phyloP scores from a whole-genome alignment of 2,888 invertebrate genomes.

The Ferdinandea cuprea region DNA sequence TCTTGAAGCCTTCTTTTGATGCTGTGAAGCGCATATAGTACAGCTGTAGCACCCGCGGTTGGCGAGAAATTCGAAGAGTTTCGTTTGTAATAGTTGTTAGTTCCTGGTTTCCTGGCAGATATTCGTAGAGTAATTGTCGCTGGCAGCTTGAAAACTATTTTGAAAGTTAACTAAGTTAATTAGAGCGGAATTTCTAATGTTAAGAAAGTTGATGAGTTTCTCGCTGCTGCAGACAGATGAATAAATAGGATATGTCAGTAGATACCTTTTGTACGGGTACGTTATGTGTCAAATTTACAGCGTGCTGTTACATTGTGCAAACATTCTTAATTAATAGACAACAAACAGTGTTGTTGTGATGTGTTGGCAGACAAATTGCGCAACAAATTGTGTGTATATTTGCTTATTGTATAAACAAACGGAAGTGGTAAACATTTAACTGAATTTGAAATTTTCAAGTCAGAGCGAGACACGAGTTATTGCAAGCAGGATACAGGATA shows the following conservation, averaged over 20 bases:
- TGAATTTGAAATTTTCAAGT: background rate
- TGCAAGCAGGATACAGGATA: background rate
- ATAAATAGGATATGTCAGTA: background rate
- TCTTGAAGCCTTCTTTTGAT: constrained; percentile 7
- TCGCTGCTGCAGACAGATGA: constrained; percentile 18
- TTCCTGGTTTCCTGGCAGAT: constrained; percentile 17
- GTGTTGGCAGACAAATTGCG: constrained; percentile 49
- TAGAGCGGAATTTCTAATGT: constrained; percentile 47
- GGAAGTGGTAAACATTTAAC: background rate
- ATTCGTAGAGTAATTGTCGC: constrained; percentile 50
- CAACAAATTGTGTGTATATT: constrained; percentile 18
- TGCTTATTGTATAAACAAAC: background rate
- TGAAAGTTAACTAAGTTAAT: constrained; percentile 52
- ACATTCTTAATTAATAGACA: constrained; percentile 53
- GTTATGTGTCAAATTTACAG: constrained; percentile 6
- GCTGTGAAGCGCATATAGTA: background rate
- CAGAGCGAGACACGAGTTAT: background rate
- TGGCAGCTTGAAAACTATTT: constrained; percentile 41
- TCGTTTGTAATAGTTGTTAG: background rate
- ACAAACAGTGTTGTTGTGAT: constrained; percentile 45
- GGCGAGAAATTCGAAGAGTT: constrained; percentile 2
- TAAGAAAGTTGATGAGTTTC: constrained; percentile 30
- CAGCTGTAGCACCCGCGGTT: constrained; percentile 22
- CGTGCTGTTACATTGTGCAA: constrained; percentile 25
- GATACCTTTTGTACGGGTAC: background rate